These are phyloP conservation scores for Zaprionus kolodkinae DNA, from an alignment of 1,140 invertebrate species.

Conservation along the genomic window DNA sequence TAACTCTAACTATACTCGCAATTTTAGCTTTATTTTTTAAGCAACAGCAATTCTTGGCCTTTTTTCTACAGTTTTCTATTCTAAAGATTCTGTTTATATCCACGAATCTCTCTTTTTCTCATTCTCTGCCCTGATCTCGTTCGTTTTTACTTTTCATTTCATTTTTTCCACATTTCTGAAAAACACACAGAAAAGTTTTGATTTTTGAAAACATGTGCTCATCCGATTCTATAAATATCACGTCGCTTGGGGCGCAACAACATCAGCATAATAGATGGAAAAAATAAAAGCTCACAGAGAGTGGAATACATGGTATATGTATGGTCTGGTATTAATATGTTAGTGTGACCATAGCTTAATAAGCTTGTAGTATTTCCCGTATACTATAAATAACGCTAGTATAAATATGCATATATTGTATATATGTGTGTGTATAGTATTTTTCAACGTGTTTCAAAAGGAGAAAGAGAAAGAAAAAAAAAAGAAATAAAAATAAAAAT, in stretches of 20 bases:
- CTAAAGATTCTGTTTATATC: too few relatives aligned
- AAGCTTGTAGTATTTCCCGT: conserved; percentile 1
- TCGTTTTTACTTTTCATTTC: conserved; percentile 30
- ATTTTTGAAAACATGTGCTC: conserved; percentile 79
- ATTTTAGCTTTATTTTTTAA: too few relatives aligned
- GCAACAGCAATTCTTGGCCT: too few relatives aligned
- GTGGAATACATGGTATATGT: too few relatives aligned
- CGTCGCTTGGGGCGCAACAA: conserved; percentile 28
- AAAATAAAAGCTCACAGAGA: background rate
- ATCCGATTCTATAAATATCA: conserved; percentile 69
- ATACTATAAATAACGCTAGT: conserved; percentile 1
- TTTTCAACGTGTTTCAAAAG: background rate
- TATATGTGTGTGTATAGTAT: background rate
- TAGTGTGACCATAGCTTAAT: conserved; percentile 5
- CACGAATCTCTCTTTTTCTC: background rate
- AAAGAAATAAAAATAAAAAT: background rate
- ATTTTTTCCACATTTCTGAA: conserved; percentile 9
- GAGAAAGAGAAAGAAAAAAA: background rate
- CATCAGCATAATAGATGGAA: conserved; percentile 28
- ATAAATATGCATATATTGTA: background rate
- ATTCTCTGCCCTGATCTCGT: conserved; percentile 20
- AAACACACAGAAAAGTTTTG: conserved; percentile 21
- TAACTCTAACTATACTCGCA: too few relatives aligned
- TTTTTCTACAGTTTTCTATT: too few relatives aligned
- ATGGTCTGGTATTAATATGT: too few relatives aligned